Base-by-base conservation (phyloP, 2,797 vertebrate species). In the Heterohyrax brucei region DNA sequence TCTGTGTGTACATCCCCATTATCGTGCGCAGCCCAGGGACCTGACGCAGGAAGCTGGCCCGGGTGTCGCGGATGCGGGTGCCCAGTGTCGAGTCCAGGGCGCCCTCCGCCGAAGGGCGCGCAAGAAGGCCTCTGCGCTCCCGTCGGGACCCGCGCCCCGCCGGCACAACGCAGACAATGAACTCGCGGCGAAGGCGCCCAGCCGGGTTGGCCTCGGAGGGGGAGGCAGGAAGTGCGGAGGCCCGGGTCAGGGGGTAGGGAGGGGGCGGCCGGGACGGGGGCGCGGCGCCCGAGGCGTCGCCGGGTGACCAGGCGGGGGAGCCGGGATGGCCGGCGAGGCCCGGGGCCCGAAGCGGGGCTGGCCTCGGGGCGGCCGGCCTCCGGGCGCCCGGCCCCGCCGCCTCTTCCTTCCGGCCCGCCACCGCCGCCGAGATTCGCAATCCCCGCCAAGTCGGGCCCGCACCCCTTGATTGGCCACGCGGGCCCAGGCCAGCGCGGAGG, bases 391-490 rank as follows among this genome's bases (percentile, higher is more conserved):
- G 93, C 83, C 94, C 91, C 95, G 48, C 88, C 94, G 76, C 94
- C 96, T 91, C 94, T 96, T 95, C 94, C 79, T 97, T 93, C 96
- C 87, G 16, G 44, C 77, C 87, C 19, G 44, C 70, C 70, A 28
- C 87, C 66, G 89, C 94, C 92, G 78, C 98, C 80, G 96, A 94
- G 97, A 98, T 98, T 98, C 96, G 98, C 98, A 98, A 98, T 98
- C 98, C 98, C 98, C 98, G 98, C 98, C 98, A 98, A 98, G 98
- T 97, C 98, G 97, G 97, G 96, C 89, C 98, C 96, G 97, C 96
- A 97, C 98, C 98, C 98, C 98, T 98, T 98, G 98, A 99, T 99
- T 99, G 98, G 99, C 98, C 98, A 97, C 98, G 98, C 97, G 97
- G 98, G 97, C 93, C 96, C 66, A 26, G 96, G 80, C 76, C 83